Percentiles rank a stretch among this genome's conserved stretches.
Evolutionary conservation across 1,140 invertebrate genomes (phyloP).

Genomic region (Leptinotarsa texana): DNA sequence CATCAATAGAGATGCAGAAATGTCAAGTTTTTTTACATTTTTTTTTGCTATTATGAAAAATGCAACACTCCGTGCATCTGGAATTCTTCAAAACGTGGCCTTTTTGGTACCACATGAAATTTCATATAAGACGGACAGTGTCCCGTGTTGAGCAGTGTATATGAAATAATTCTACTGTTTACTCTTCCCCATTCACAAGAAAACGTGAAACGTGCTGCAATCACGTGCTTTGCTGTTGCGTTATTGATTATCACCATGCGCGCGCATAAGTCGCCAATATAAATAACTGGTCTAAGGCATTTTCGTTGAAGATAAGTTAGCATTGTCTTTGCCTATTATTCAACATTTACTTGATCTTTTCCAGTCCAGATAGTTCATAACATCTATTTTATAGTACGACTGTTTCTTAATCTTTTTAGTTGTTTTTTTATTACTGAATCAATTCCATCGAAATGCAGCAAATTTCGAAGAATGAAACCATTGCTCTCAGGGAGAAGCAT

Average conservation of each 20-base stretch:
- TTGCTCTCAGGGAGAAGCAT: constrained; percentile 75
- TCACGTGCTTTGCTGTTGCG: not conserved
- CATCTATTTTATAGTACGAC: not conserved
- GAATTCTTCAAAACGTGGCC: no score
- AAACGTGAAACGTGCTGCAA: not conserved
- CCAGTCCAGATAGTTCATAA: constrained; percentile 10
- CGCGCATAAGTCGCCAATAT: not conserved
- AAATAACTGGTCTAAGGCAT: constrained; percentile 14
- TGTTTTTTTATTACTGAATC: constrained; percentile 28
- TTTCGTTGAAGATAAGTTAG: not conserved
- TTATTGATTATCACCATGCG: not conserved
- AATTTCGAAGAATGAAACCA: constrained; percentile 76
- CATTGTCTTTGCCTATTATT: not conserved
- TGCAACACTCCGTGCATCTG: no score
- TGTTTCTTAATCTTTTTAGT: not conserved
- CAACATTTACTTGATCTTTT: not conserved
- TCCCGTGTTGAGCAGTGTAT: no score
- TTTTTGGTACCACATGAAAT: no score
- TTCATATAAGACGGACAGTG: no score
- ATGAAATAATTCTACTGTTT: no score
- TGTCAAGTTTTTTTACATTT: no score
- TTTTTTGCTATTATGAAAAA: no score
- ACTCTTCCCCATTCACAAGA: no score
- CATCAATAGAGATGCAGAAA: no score
- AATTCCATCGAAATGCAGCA: constrained; percentile 49